Conservation (phyloP, 2,113 vertebrate species). For the Columba janthina region DNA sequence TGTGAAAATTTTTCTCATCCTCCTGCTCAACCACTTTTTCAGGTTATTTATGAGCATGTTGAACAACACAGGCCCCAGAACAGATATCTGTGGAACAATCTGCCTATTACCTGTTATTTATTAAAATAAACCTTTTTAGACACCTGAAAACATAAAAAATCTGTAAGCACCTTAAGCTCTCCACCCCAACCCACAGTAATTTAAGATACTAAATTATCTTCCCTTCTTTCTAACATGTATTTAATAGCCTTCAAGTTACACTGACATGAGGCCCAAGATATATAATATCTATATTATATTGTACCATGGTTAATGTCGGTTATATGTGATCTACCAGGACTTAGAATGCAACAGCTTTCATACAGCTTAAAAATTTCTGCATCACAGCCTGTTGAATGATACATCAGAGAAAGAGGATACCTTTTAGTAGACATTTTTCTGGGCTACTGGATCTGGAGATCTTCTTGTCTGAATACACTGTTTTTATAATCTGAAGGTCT, state of each 20-base stretch:
- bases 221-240: background rate
- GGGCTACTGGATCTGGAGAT: background rate
- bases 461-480: background rate
- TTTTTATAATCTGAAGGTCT: background rate
- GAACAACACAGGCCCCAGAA: background rate
- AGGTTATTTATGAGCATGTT: background rate
- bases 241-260: background rate
- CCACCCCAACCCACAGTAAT: background rate
- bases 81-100: background rate
- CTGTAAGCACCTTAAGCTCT: background rate
- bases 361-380: background rate
- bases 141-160: background rate
- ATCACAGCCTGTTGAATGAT: background rate
- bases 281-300: background rate
- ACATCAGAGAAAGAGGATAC: background rate
- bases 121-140: background rate
- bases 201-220: background rate
- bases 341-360: background rate
- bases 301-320: background rate
- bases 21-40: background rate
- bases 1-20: background rate
- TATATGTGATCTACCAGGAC: background rate
- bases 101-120: background rate
- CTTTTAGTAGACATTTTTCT: background rate
- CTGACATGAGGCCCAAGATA: accelerated